Percentiles rank a stretch among this genome's conserved stretches.
These are phyloP conservation scores for Haliclona indistincta DNA, from an alignment of 37 sponge, comb jelly and placozoan species.

Conservation along the genomic window DNA sequence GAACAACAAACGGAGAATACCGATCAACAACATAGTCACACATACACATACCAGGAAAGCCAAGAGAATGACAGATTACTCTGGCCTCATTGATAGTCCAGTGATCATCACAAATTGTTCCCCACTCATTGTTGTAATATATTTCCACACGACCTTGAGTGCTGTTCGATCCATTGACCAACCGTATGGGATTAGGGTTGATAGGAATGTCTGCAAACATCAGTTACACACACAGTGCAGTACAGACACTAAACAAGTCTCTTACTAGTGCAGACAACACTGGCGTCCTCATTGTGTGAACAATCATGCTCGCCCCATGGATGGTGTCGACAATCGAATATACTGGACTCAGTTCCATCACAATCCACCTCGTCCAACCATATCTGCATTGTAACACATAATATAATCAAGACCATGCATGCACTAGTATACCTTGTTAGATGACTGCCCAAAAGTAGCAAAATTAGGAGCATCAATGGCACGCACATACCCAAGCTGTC, in stretches of 20 bases:
- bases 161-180: conserved; percentile 30
- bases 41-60: conserved; percentile 36
- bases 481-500: conserved; percentile 44
- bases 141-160: conserved; percentile 67
- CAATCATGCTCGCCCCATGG: conserved; percentile 49
- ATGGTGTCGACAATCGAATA: conserved; percentile 40
- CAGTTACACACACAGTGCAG: background rate
- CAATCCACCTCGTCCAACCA: conserved; percentile 66
- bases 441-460: conserved; percentile 31
- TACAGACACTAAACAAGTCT: background rate
- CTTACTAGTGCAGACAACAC: conserved; percentile 50
- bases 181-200: conserved; percentile 47
- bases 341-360: conserved; percentile 39
- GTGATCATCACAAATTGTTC: conserved; percentile 70
- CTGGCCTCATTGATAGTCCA: conserved; percentile 48
- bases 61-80: conserved; percentile 40
- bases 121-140: conserved; percentile 61
- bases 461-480: conserved; percentile 8
- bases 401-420: too few species aligned
- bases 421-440: too few species aligned
- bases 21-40: background rate
- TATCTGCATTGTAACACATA: too few species aligned
- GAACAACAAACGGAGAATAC: background rate
- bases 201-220: conserved; percentile 8
- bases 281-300: conserved; percentile 44